phyloP scores from a whole-genome alignment of 2,113 vertebrate species.

The Tichodroma muraria region DNA sequence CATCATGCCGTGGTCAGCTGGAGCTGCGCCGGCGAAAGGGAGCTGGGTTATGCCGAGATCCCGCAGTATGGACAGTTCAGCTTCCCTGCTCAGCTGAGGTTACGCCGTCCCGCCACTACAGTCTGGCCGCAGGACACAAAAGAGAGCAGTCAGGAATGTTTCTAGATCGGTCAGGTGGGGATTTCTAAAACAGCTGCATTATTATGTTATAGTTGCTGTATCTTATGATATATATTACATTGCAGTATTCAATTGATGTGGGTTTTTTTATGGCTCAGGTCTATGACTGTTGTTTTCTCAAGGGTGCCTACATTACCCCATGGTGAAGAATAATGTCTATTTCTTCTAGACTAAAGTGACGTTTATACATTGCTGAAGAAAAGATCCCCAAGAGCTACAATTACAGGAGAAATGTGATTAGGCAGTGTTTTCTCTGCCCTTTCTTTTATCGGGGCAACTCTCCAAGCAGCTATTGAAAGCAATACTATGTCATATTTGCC shows the following conservation, averaged over 20 bases:
- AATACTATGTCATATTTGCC: not conserved
- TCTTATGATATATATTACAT: not conserved
- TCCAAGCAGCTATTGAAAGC: not conserved
- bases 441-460: not conserved
- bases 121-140: not conserved
- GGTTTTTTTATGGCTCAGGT: not conserved
- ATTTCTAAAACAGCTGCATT: not conserved
- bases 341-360: not conserved
- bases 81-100: not conserved
- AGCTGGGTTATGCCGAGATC: not conserved
- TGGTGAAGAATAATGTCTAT: not conserved
- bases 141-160: not conserved
- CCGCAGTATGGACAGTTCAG: accelerated
- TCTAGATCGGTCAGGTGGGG: not conserved
- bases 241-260: not conserved
- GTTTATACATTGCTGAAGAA: not conserved
- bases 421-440: not conserved
- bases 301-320: not conserved
- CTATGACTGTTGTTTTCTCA: no score
- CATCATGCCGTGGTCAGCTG: not conserved
- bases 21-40: no score
- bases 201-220: not conserved
- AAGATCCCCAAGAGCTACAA: not conserved
- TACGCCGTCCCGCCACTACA: accelerated
- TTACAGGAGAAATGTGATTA: not conserved